phyloP scores from a whole-genome alignment of 2,888 invertebrate genomes.

The Latrodectus elegans region DNA sequence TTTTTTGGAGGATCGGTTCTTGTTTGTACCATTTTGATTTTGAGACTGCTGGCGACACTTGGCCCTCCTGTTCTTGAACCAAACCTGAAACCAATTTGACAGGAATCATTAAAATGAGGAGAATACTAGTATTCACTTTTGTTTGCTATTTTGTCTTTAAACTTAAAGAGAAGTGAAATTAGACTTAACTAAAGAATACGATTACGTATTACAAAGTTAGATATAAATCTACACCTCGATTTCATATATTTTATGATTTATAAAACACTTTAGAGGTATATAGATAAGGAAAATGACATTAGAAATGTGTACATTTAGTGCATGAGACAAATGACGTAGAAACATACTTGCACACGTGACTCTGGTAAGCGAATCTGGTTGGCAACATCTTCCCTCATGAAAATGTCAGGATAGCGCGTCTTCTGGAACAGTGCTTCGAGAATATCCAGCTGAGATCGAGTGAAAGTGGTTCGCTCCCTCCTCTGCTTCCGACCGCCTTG shows the following conservation, averaged over 20 bases:
- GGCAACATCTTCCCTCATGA: conserved; percentile 99
- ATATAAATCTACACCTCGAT: background rate
- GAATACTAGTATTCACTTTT: no score
- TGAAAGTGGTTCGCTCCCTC: conserved; percentile 98
- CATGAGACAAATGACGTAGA: background rate
- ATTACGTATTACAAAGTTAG: background rate
- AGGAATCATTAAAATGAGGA: no score
- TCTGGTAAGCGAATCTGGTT: conserved; percentile 97
- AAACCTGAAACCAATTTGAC: conserved; percentile 75
- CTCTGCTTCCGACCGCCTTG: conserved; percentile 86
- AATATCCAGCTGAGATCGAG: conserved; percentile 94
- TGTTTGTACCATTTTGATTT: conserved; percentile 52
- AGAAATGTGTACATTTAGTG: background rate
- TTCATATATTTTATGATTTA: background rate
- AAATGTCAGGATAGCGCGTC: conserved; percentile 97
- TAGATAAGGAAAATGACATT: background rate
- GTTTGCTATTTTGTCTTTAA: no score
- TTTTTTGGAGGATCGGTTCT: conserved; percentile 58
- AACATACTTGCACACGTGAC: conserved; percentile 93
- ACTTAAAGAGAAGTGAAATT: background rate
- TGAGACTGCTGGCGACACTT: conserved; percentile 77
- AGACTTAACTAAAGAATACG: no score
- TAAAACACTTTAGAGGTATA: background rate
- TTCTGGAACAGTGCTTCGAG: conserved; percentile 94
- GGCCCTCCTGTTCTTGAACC: conserved; percentile 79